Evolutionary conservation across 2,113 vertebrate genomes (phyloP).

Genomic region (Rafetus swinhoei): DNA sequence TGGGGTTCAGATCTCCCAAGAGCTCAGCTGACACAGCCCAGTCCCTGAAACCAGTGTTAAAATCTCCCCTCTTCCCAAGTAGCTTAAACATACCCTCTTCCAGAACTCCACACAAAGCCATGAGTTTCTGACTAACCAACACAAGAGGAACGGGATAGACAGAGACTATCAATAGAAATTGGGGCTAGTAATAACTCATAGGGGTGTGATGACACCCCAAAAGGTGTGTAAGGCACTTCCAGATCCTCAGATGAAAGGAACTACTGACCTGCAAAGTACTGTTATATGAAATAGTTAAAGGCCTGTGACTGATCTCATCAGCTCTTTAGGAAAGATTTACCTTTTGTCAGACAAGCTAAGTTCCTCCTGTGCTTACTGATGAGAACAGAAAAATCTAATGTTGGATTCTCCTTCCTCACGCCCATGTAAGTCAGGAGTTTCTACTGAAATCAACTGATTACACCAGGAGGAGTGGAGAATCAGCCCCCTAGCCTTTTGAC

Average conservation of each 20-base stretch:
- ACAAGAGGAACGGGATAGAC: background rate
- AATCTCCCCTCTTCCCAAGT: background rate
- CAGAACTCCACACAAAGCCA: background rate
- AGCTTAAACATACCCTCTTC: background rate
- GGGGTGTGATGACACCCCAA: background rate
- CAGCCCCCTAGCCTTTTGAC: rapidly evolving
- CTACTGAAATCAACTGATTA: background rate
- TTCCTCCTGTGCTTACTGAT: background rate
- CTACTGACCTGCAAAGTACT: background rate
- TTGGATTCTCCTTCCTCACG: background rate
- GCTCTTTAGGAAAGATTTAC: background rate
- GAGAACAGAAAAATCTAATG: background rate
- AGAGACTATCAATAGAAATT: background rate
- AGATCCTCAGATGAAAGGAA: background rate
- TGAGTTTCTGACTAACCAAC: background rate
- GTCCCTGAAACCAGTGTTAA: background rate
- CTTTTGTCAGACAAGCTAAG: background rate
- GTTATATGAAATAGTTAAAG: background rate
- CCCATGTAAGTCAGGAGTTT: background rate
- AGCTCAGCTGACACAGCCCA: background rate
- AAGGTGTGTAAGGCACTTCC: background rate
- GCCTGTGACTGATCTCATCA: background rate
- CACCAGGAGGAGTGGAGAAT: background rate
- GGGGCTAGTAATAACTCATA: background rate
- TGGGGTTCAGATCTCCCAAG: background rate